Evolutionary conservation across 2,888 invertebrate species (phyloP).

Genomic region (Meta bourneti): DNA sequence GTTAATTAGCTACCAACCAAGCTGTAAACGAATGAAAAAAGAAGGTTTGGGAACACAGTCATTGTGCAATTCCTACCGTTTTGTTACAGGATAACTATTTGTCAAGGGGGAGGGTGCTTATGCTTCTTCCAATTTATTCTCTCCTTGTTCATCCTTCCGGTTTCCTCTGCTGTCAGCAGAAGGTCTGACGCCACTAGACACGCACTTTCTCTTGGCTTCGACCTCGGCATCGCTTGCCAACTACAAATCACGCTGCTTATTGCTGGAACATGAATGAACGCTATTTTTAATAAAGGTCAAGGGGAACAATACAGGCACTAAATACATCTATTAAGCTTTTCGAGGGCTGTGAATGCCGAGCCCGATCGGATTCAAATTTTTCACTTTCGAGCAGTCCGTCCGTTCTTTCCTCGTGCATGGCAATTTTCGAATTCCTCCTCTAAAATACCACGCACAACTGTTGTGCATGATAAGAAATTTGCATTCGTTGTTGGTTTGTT

Average conservation of each 20-base stretch:
- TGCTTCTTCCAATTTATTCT: not conserved
- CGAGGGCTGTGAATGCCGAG: not conserved
- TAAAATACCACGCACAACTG: too few relatives aligned
- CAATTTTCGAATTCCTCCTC: too few relatives aligned
- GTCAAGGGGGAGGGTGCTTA: not conserved
- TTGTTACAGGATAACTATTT: too few relatives aligned
- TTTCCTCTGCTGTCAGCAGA: not conserved
- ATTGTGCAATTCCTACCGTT: too few relatives aligned
- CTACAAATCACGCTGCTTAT: conserved; percentile 42
- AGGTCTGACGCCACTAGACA: conserved; percentile 18
- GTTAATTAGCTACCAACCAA: too few relatives aligned
- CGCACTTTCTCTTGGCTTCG: conserved; percentile 33
- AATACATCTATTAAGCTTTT: not conserved
- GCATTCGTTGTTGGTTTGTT: too few relatives aligned
- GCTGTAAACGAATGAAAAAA: too few relatives aligned
- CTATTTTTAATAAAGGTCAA: conserved; percentile 64
- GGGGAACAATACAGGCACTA: conserved; percentile 20
- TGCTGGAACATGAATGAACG: conserved; percentile 47
- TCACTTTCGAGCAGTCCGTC: too few relatives aligned
- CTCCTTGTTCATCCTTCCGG: conserved; percentile 32
- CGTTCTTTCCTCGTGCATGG: too few relatives aligned
- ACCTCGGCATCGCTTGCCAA: conserved; percentile 12
- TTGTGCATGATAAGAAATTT: too few relatives aligned
- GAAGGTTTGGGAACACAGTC: too few relatives aligned
- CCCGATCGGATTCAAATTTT: too few relatives aligned